Evolutionary conservation across 2,888 invertebrate genomes (phyloP), one percentile per base, ranked within the genome.

Genomic region (Papilio gigon): DNA sequence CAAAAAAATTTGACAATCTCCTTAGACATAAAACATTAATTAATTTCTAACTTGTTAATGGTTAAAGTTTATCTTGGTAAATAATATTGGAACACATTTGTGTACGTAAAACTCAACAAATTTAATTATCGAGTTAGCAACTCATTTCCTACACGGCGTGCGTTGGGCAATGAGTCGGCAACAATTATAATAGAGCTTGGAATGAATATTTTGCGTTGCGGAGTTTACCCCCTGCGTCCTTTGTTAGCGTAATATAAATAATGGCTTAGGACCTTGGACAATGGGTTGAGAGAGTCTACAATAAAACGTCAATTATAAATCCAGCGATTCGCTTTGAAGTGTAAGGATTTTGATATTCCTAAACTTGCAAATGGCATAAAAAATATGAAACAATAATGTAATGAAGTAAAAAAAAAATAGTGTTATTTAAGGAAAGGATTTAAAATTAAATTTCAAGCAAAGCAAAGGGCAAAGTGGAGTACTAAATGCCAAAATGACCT

Each of bases 81-180:
- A n/a, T 27, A 50, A n/a, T 50, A 6, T n/a, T 14, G 14, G 6
- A n/a, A n/a, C 11, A 12, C 12, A 47, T 47, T 12, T 20, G 20
- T 53, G 9, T n/a, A 8, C 27, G 9, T 30, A 30, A 56, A 56
- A 56, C 9, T n/a, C 0, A 30, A n/a, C 11, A 53, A 53, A 53
- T 56, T 56, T 56, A 56, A 56, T 56, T 56, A 61, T 30, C 20
- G 20, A 42, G 30, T 30, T 30, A 56, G 11, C 44, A 17, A 27
- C 6, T 61, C 30, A 53, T 61, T 60, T 40, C 27, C 53, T 53
- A 50, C 37, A n/a, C n/a, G 50, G 8, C 33, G 37, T 30, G 50
- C 50, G 40, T 30, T 14, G 30, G 53, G 67, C 40, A 67, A 67
- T 40, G 50, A 44, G 25, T 44, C 25, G 33, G 17, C 20, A 60